Percentiles rank a stretch among this genome's conserved stretches.
These are phyloP conservation scores for Hetaerina americana DNA, from an alignment of 1,140 invertebrate genomes.

Conservation along the genomic window DNA sequence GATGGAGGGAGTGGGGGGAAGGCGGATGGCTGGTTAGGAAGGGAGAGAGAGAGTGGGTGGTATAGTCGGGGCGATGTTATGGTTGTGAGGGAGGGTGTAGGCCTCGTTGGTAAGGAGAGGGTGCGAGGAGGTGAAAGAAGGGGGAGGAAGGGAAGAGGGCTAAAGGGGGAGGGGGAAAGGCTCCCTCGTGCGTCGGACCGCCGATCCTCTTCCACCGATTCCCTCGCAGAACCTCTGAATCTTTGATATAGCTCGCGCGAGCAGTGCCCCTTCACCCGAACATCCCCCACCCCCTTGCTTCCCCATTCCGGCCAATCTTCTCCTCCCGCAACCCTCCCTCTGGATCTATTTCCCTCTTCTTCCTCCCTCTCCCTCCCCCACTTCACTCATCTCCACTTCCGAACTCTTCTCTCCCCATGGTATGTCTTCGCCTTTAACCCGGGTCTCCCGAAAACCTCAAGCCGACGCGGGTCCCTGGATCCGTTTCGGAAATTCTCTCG, in stretches of 20 bases:
- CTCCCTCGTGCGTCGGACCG: background rate
- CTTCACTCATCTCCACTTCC: too few relatives aligned
- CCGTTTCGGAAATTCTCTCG: background rate
- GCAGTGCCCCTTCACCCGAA: background rate
- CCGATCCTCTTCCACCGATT: background rate
- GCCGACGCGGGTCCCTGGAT: background rate
- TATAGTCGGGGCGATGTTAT: too few relatives aligned
- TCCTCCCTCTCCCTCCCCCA: too few relatives aligned
- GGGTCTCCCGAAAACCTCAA: background rate
- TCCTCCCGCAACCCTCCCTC: too few relatives aligned
- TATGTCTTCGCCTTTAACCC: background rate
- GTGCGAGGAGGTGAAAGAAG: too few relatives aligned
- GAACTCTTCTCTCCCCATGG: too few relatives aligned
- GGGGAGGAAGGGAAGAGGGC: too few relatives aligned
- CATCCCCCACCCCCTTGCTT: background rate
- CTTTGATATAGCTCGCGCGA: background rate
- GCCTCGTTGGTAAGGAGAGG: too few relatives aligned
- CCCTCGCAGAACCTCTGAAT: background rate
- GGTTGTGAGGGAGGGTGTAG: too few relatives aligned
- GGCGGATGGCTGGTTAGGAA: background rate
- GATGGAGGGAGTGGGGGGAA: too few relatives aligned
- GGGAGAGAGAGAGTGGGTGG: background rate
- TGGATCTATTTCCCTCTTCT: too few relatives aligned
- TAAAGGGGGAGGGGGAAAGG: background rate
- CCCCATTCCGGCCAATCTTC: background rate